Base-by-base conservation (phyloP, 2,797 vertebrate genomes). In the Betta splendens region DNA sequence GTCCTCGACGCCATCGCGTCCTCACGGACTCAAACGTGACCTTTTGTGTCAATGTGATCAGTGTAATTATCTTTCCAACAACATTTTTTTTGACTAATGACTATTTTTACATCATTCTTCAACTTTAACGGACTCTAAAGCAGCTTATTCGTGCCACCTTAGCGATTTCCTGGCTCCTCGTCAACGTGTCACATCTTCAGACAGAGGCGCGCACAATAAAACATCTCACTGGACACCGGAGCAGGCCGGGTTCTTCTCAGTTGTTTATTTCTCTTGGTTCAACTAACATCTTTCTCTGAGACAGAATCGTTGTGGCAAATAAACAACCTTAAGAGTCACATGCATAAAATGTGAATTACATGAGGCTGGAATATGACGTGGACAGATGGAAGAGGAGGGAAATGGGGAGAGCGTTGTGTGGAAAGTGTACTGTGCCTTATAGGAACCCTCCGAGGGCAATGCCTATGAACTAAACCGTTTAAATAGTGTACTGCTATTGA, bases 281-380 rank as follows among this genome's bases (percentile, higher is more conserved):
- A 81, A 82, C 86, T 89, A 89, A 87, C 86, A 80, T 81, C 81
- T 87, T 85, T 82, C 84, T 89, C 79, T 87, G 87, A 91, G 87
- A 92, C 88, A 89, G 76, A 86, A 75, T 54, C 69, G 81, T 79
- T 75, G 84, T 87, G 85, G 81, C 87, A 89, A 90, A 91, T 83
- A 79, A 89, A 92, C 81, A 90, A 89, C 85, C 80, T 80, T 91
- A 85, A 89, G 81, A 90, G 83, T 91, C 85, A 90, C 92, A 93
- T 93, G 92, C 92, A 93, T 87, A 88, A 87, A 89, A 83, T 87
- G 81, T 80, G 79, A 84, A 80, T 86, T 72, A 81, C 72, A 83
- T 83, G 79, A 88, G 71, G 67, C 60, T 76, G 74, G 64, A 69
- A 65, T 56, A 85, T 81, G 75, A 85, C 64, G 77, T 83, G 72